A percentile compares a stretch with the other conserved stretches of the same genome.
phyloP scores from a whole-genome alignment of 2,113 vertebrate species.

The Oreotrochilus melanogaster region DNA sequence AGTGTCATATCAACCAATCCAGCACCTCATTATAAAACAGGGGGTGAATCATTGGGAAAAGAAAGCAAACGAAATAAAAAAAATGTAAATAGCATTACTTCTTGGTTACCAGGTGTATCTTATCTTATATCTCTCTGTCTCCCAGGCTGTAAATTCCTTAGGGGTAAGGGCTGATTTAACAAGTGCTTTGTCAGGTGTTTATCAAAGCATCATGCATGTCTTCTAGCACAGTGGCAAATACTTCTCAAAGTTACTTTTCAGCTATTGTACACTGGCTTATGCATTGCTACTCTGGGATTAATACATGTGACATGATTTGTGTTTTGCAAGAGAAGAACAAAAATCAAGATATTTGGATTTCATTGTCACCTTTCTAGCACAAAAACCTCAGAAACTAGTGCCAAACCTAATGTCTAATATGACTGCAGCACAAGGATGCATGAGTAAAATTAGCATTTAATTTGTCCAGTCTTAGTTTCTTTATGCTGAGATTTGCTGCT shows the following conservation, averaged over 20 bases:
- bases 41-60: slow-evolving; percentile 28
- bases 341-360: not conserved
- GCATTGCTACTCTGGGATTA: not conserved
- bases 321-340: not conserved
- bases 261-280: not conserved
- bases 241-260: not conserved
- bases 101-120: slow-evolving; percentile 63
- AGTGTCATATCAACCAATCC: slow-evolving; percentile 50
- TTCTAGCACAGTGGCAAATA: not conserved
- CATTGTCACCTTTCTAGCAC: not conserved
- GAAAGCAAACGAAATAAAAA: slow-evolving; percentile 68
- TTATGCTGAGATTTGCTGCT: not conserved
- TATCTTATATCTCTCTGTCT: slow-evolving; percentile 67
- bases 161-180: slow-evolving; percentile 16
- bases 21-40: slow-evolving; percentile 64
- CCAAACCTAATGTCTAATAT: not conserved
- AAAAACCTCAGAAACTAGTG: not conserved
- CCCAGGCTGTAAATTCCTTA: slow-evolving; percentile 48
- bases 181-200: slow-evolving; percentile 41
- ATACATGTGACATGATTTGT: not conserved
- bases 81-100: slow-evolving; percentile 61
- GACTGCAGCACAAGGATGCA: not conserved
- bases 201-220: not conserved
- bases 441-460: not conserved
- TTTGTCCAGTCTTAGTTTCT: not conserved